These are phyloP conservation scores for Halcyon smyrnensis DNA, from an alignment of 2,797 vertebrate species.

Conservation along the genomic window DNA sequence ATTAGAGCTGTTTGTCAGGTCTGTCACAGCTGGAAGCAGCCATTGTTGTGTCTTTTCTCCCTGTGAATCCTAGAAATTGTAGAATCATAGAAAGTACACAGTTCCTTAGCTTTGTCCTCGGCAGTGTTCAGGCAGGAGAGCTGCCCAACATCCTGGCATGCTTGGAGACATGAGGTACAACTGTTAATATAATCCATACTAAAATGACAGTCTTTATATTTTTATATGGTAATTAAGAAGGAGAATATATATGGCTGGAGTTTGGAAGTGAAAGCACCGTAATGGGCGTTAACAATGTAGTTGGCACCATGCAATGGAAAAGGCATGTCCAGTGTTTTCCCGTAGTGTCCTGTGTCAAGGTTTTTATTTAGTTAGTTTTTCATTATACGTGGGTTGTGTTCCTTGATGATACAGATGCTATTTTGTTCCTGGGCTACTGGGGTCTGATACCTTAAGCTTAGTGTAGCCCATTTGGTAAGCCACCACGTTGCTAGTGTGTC, in stretches of 20 bases:
- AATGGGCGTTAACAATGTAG: neutral
- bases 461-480: neutral
- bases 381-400: neutral
- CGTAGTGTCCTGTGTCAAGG: neutral
- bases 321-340: neutral
- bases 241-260: neutral
- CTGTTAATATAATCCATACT: neutral
- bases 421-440: neutral
- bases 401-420: neutral
- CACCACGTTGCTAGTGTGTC: neutral
- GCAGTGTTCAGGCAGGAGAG: neutral
- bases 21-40: neutral
- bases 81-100: fast-evolving
- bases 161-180: neutral
- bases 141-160: neutral
- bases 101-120: neutral
- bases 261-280: neutral
- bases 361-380: neutral
- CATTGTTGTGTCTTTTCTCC: neutral
- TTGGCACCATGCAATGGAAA: neutral
- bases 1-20: neutral
- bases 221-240: neutral
- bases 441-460: neutral
- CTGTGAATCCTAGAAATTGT: neutral
- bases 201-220: neutral